These are phyloP conservation scores for Drosophila kurseongensis DNA, from an alignment of 1,140 invertebrate genomes.

Conservation along the genomic window DNA sequence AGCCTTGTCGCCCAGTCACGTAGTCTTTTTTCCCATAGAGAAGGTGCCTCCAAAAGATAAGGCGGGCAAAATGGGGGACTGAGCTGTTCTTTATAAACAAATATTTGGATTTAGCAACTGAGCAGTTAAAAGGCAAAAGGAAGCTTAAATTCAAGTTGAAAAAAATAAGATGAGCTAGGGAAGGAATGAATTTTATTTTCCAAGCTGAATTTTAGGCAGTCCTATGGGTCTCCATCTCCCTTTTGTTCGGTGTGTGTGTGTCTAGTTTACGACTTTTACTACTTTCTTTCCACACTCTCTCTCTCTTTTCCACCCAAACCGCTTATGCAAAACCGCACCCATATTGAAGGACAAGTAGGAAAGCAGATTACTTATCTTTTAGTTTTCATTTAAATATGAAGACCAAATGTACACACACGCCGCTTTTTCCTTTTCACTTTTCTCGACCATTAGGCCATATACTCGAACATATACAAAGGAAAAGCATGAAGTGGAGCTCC, in stretches of 20 bases:
- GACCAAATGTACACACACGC: conserved; percentile 58
- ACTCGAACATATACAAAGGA: not conserved
- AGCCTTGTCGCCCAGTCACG: conserved; percentile 60
- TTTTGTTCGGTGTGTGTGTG: conserved; percentile 19
- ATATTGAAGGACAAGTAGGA: conserved; percentile 45
- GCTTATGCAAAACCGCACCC: conserved; percentile 68
- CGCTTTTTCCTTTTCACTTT: conserved; percentile 18
- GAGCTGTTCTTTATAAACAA: conserved; percentile 72
- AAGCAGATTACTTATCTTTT: conserved; percentile 78
- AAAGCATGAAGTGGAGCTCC: conserved; percentile 1
- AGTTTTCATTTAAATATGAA: conserved; percentile 79
- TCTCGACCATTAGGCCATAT: not conserved
- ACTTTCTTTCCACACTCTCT: conserved; percentile 28
- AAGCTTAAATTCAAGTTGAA: conserved; percentile 13
- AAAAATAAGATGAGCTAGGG: conserved; percentile 14
- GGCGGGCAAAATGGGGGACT: conserved; percentile 1
- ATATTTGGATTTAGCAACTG: conserved; percentile 75
- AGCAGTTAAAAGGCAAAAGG: conserved; percentile 18
- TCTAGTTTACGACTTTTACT: conserved; percentile 54
- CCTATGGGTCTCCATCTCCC: conserved; percentile 7
- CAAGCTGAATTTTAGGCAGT: conserved; percentile 49
- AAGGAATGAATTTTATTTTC: conserved; percentile 35
- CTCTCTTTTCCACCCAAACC: not conserved
- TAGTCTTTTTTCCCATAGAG: conserved; percentile 21
- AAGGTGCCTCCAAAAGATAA: not conserved